Evolutionary conservation across 2,797 vertebrate species (phyloP).

Genomic region (Taeniopygia guttata): DNA sequence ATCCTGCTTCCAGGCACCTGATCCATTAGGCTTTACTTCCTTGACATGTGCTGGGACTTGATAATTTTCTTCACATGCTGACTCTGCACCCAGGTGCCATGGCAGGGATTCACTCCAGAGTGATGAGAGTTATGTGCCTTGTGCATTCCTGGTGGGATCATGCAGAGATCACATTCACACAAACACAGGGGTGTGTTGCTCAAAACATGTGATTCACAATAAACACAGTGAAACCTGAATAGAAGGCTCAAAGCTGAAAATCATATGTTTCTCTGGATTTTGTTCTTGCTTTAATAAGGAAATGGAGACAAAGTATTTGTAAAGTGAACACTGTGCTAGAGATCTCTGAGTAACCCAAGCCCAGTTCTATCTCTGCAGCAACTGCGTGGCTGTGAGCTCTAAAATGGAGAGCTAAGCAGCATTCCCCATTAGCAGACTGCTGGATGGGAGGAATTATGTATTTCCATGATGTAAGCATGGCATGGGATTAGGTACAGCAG

Average conservation of each 20-base stretch:
- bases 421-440: background rate
- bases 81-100: background rate
- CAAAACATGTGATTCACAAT: background rate
- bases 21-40: background rate
- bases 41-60: background rate
- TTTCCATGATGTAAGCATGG: background rate
- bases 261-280: background rate
- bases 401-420: background rate
- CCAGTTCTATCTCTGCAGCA: background rate
- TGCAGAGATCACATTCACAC: background rate
- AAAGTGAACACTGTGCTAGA: background rate
- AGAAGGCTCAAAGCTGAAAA: background rate
- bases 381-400: background rate
- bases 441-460: background rate
- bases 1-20: slow-evolving; percentile 11
- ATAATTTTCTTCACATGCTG: background rate
- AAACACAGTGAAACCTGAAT: background rate
- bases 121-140: background rate
- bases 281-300: background rate
- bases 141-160: background rate
- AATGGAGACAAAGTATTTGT: background rate
- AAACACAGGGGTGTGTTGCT: background rate
- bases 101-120: background rate
- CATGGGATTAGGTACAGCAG: background rate
- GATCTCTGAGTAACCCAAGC: background rate